phyloP scores from a whole-genome alignment of 2,797 vertebrate species.

The Artibeus jamaicensis region DNA sequence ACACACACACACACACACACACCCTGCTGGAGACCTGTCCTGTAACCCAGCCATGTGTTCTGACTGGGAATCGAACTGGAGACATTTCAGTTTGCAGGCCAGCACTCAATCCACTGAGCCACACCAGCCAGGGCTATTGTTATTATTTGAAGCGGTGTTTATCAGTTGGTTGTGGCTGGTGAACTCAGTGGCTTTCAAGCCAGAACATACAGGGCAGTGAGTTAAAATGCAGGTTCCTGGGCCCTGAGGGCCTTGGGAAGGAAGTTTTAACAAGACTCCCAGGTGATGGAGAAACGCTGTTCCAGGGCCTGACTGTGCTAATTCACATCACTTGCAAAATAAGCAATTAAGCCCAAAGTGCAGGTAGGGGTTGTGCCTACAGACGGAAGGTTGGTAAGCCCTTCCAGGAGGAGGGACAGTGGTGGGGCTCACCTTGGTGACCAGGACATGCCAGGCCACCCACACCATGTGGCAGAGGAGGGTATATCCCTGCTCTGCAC shows the following conservation, averaged over 20 bases:
- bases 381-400: background rate
- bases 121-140: no score
- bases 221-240: background rate
- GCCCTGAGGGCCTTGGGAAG: background rate
- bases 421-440: slow-evolving; percentile 83
- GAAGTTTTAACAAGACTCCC: background rate
- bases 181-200: no score
- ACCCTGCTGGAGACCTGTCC: background rate
- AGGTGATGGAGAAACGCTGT: no score
- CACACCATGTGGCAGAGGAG: slow-evolving; percentile 84
- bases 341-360: background rate
- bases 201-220: background rate
- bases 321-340: background rate
- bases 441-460: slow-evolving; percentile 76
- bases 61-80: background rate
- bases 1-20: no score
- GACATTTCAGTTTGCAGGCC: background rate
- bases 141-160: background rate
- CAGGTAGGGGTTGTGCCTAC: background rate
- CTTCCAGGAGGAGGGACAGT: rapidly evolving
- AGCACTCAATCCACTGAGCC: background rate
- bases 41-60: background rate
- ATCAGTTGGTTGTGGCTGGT: background rate
- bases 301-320: background rate
- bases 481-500: slow-evolving; percentile 76